Base-by-base conservation (phyloP, 2,888 invertebrate genomes). In the Eupithecia pulchellata region DNA sequence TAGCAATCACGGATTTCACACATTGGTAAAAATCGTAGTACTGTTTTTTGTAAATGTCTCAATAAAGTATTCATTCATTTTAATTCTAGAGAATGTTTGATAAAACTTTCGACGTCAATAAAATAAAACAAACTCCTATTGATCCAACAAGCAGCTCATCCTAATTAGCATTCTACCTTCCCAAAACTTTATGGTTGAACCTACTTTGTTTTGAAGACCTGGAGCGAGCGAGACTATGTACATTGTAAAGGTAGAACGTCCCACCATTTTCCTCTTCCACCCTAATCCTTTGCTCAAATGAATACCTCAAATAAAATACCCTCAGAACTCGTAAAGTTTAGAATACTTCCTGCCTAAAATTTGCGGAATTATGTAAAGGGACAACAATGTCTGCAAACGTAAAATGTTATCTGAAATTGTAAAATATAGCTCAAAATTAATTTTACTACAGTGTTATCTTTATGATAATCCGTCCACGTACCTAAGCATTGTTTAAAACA, bases 341-440 rank as follows among this genome's bases (percentile, higher is more conserved):
- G 66, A 74, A 75, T 76, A 71, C 70, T 76, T 75, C 63, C 69
- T 66, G 60, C 72, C 66, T 75, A 75, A 74, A 69, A 75, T 76
- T 78, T 74, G 64, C 25, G 39, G 75, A 75, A 79, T 78, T 76
- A 76, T 74, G 68, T 74, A 70, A 74, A 71, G 63, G 71, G 74
- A 77, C 77, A 76, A 79, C 74, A 79, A 76, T 78, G 76, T 72
- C 62, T 57, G 27, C 62, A 73, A 76, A 75, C 71, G 73, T 77
- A 72, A 76, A 76, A 57, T 6, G 66, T 58, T 74, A 73, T 72
- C 68, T 71, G 25, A 39, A 69, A 70, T 72, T 69, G 61, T 27
- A 39, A 32, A 30, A 30, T 60, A 32, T 60, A n/a, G 58, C 11
- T 29, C n/a, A 32, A 30, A 60, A 30, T 60, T 30, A n/a, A 11